Percentiles rank a stretch among this genome's conserved stretches.
These are phyloP conservation scores for Ailuropoda melanoleuca DNA, from an alignment of 2,113 vertebrate genomes.

Conservation along the genomic window DNA sequence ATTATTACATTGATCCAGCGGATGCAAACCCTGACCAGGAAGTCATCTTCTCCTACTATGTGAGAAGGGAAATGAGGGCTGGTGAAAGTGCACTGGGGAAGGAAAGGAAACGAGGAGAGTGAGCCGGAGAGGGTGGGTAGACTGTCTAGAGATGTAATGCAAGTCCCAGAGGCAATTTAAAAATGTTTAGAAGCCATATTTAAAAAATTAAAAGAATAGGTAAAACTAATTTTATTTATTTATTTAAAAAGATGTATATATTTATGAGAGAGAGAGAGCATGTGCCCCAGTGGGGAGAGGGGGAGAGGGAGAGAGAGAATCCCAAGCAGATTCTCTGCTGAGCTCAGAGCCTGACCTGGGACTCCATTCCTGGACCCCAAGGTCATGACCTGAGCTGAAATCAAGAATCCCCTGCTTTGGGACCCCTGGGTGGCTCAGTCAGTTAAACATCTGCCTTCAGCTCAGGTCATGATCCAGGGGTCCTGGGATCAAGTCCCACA, in stretches of 20 bases:
- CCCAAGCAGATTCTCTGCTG: neutral
- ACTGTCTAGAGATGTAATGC: neutral
- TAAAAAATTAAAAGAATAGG: neutral
- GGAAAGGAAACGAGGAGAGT: neutral
- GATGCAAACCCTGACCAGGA: slow-evolving; percentile 72
- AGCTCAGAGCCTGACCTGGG: neutral
- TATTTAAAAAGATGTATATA: neutral
- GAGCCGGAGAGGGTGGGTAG: neutral
- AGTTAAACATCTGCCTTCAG: too few relatives aligned
- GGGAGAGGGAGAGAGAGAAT: neutral
- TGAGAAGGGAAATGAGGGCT: slow-evolving; percentile 65
- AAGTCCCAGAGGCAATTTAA: neutral
- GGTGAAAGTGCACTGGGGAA: neutral
- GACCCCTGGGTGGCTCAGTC: neutral
- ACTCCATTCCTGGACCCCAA: neutral
- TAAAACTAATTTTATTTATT: neutral
- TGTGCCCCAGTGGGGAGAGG: neutral
- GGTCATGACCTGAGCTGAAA: neutral
- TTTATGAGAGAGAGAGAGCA: neutral
- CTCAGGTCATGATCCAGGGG: too few relatives aligned
- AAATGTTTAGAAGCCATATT: neutral
- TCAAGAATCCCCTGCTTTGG: neutral
- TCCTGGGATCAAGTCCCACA: too few relatives aligned
- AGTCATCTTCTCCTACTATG: slow-evolving; percentile 80
- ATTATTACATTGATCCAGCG: slow-evolving; percentile 73